phyloP scores from a whole-genome alignment of 2,797 vertebrate genomes.

The Crocidura indochinensis region DNA sequence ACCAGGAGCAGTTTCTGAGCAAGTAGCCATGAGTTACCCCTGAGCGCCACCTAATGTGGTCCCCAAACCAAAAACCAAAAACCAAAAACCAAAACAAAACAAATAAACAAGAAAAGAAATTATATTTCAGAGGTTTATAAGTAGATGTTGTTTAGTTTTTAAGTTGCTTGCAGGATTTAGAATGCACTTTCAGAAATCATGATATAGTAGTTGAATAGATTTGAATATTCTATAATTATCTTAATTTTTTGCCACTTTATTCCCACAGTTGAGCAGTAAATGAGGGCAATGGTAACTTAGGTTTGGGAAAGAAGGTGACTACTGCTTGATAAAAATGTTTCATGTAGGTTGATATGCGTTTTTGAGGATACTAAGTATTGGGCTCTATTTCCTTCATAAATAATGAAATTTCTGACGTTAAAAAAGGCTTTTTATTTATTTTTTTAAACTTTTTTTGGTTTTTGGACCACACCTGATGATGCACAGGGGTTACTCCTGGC shows the following conservation, averaged over 20 bases:
- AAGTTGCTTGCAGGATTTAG: background rate
- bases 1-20: too few species aligned
- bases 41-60: too few species aligned
- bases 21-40: too few species aligned
- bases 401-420: background rate
- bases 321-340: slow-evolving; percentile 38
- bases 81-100: too few species aligned
- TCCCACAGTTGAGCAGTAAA: slow-evolving; percentile 1
- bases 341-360: background rate
- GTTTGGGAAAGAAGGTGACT: background rate
- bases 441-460: too few species aligned
- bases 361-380: slow-evolving; percentile 31
- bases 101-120: too few species aligned
- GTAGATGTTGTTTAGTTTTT: slow-evolving; percentile 18
- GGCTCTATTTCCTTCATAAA: slow-evolving; percentile 2
- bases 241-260: slow-evolving; percentile 13
- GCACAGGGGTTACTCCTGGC: too few species aligned
- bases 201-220: background rate
- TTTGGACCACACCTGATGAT: too few species aligned
- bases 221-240: background rate
- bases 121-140: slow-evolving; percentile 13
- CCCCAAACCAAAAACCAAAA: too few species aligned
- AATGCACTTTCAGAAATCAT: slow-evolving; percentile 45
- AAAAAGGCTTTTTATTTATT: too few species aligned
- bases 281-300: background rate